phyloP scores from a whole-genome alignment of 2,113 vertebrate species.

The Gasterosteus nipponicus region DNA sequence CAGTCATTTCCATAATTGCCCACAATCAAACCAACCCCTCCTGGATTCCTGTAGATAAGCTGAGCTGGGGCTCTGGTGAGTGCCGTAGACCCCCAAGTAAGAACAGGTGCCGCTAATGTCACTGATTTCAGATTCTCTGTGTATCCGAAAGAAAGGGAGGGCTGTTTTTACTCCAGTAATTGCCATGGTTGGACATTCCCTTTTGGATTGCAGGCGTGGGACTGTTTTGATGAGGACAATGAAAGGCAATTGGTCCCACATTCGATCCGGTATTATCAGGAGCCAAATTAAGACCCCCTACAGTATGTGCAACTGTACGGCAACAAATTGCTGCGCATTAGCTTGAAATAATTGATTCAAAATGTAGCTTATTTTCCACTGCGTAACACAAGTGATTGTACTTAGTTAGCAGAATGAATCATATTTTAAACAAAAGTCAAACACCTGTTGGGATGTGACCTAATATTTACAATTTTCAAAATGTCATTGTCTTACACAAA shows the following conservation, averaged over 20 bases:
- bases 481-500: constrained; percentile 3
- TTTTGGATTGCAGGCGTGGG: constrained; percentile 70
- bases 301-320: constrained; percentile 37
- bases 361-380: constrained; percentile 31
- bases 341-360: constrained; percentile 36
- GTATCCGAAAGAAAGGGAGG: constrained; percentile 27
- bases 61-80: constrained; percentile 71
- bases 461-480: constrained; percentile 24
- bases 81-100: constrained; percentile 80
- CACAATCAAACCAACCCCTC: constrained; percentile 80
- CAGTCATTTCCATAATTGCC: constrained; percentile 82
- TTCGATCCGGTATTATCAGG: constrained; percentile 70
- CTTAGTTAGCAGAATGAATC: constrained; percentile 31
- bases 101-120: constrained; percentile 81
- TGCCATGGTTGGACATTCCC: constrained; percentile 67
- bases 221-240: constrained; percentile 73
- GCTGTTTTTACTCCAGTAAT: constrained; percentile 64
- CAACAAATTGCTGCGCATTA: constrained; percentile 52
- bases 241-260: constrained; percentile 71
- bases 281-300: constrained; percentile 69
- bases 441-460: constrained; percentile 37
- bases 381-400: constrained; percentile 15
- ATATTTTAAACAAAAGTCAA: constrained; percentile 43
- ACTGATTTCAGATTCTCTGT: constrained; percentile 74
- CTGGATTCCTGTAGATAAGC: constrained; percentile 81